Conservation (phyloP, 2,888 invertebrate genomes). For the Drosophila merina region DNA sequence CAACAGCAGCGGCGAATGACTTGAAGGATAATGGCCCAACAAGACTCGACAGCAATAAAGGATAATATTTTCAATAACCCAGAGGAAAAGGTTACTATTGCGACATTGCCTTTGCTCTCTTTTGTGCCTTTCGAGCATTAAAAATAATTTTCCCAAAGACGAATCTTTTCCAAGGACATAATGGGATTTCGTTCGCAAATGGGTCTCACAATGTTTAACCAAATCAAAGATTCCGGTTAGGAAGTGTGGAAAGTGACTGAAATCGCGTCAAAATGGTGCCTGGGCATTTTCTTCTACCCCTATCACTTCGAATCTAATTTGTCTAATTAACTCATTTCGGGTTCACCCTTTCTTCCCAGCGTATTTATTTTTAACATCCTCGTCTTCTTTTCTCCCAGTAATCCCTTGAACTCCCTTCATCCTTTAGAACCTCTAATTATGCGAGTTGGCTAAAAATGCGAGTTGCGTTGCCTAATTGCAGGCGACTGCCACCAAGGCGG, state of each 20-base stretch:
- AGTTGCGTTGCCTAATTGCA: constrained; percentile 22
- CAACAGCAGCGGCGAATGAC: constrained; percentile 12
- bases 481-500: constrained; percentile 15
- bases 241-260: background rate
- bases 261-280: background rate
- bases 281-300: background rate
- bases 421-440: constrained; percentile 25
- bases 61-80: constrained; percentile 40
- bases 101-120: background rate
- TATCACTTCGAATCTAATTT: constrained; percentile 17
- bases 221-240: background rate
- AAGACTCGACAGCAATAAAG: constrained; percentile 33
- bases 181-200: background rate
- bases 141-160: constrained; percentile 13
- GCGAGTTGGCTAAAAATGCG: constrained; percentile 18
- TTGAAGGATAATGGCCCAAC: constrained; percentile 29
- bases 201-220: background rate
- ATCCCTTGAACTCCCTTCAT: background rate
- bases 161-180: background rate
- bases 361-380: background rate
- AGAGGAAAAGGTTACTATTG: constrained; percentile 20
- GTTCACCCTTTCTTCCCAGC: background rate
- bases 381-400: constrained; percentile 1
- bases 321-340: constrained; percentile 47
- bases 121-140: constrained; percentile 6